Evolutionary conservation across 2,888 invertebrate genomes (phyloP).

Genomic region (Eutolmus rufibarbis): DNA sequence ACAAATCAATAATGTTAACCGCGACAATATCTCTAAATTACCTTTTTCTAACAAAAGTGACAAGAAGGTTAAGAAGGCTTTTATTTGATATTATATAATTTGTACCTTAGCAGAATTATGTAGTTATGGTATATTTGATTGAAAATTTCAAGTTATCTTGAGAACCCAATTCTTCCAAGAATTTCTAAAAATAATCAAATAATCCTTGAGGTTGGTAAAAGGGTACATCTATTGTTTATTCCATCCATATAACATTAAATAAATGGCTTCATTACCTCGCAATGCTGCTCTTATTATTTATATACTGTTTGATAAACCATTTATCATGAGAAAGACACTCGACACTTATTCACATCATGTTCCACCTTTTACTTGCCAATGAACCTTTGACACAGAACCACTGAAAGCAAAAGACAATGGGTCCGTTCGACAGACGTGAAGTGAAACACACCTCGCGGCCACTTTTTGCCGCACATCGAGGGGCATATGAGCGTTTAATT

Average conservation of each 20-base stretch:
- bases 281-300: neutral
- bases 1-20: no score
- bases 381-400: neutral
- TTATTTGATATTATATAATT: no score
- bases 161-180: neutral
- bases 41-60: no score
- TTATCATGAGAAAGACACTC: neutral
- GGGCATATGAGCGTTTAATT: neutral
- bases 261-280: neutral
- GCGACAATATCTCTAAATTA: no score
- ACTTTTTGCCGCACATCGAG: neutral
- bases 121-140: no score
- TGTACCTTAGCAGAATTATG: no score
- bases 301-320: neutral
- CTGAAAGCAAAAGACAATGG: neutral
- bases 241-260: neutral
- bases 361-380: neutral
- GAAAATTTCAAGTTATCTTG: no score
- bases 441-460: neutral
- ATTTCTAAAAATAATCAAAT: neutral
- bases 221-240: neutral
- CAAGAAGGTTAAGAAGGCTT: no score
- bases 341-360: neutral
- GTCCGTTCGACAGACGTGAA: neutral
- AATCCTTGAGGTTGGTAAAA: no score